Conservation (phyloP, 2,888 invertebrate genomes). For the Lasioglossum calceatum region DNA sequence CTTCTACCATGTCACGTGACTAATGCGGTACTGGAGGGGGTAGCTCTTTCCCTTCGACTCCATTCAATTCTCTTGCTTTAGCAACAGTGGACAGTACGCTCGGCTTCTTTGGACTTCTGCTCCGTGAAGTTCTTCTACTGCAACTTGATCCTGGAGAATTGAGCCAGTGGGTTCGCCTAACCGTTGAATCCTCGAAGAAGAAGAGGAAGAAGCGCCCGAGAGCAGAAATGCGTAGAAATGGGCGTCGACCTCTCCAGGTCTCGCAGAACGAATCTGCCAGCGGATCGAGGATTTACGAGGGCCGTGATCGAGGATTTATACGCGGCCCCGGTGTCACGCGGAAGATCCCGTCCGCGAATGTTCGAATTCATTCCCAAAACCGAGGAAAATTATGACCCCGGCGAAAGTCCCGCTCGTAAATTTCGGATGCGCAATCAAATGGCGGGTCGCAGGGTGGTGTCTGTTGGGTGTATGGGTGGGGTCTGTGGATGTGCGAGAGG, state of each 20-base stretch:
- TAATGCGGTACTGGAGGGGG: too few species aligned
- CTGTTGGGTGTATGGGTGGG: neutral
- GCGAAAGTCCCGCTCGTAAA: conserved; percentile 65
- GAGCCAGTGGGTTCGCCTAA: neutral
- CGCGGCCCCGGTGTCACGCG: conserved; percentile 20
- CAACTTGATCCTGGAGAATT: neutral
- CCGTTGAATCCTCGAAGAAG: neutral
- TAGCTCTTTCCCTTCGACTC: too few species aligned
- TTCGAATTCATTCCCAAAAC: conserved; percentile 52
- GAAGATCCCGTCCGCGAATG: conserved; percentile 32
- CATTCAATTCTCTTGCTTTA: too few species aligned
- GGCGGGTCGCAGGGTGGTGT: neutral
- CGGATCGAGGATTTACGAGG: conserved; percentile 23
- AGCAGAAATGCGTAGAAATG: neutral
- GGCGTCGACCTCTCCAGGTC: neutral
- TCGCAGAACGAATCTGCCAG: conserved; percentile 24
- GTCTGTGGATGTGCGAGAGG: neutral
- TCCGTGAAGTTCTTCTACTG: too few species aligned
- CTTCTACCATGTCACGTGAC: too few species aligned
- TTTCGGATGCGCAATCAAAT: conserved; percentile 41
- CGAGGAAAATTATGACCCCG: conserved; percentile 57
- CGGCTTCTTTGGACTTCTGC: too few species aligned
- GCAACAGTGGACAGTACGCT: too few species aligned
- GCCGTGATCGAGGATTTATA: conserved; percentile 39
- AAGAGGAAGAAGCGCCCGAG: neutral